A percentile compares a stretch with the other conserved stretches of the same genome.
phyloP scores from a whole-genome alignment of 2,888 invertebrate genomes.

The Dasypogon diadema region DNA sequence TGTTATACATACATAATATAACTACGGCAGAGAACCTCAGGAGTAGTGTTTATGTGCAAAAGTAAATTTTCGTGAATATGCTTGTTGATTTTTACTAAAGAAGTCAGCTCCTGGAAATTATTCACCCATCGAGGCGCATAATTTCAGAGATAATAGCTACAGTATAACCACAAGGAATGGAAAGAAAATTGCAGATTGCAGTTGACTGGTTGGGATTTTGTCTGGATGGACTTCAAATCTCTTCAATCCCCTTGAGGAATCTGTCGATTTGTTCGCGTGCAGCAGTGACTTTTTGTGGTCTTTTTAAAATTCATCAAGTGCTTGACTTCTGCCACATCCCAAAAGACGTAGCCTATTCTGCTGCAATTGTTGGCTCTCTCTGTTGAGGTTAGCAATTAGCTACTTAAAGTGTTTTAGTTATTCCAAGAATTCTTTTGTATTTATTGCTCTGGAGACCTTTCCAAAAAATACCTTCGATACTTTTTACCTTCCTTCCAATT shows the following conservation, averaged over 20 bases:
- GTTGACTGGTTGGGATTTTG: not conserved
- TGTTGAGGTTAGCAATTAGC: slow-evolving; percentile 31
- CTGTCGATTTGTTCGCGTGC: slow-evolving; percentile 29
- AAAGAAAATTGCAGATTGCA: slow-evolving; percentile 14
- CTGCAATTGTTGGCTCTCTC: slow-evolving; percentile 8
- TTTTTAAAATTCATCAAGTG: slow-evolving; percentile 2
- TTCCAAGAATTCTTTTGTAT: slow-evolving; percentile 25
- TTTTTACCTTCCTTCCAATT: no score
- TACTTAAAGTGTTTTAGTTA: slow-evolving; percentile 42
- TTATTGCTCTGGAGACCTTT: no score
- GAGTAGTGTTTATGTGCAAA: not conserved
- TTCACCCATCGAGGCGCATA: not conserved
- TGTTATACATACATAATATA: no score
- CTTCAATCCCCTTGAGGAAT: not conserved
- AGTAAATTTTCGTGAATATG: not conserved
- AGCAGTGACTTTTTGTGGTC: slow-evolving; percentile 21
- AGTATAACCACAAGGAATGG: not conserved
- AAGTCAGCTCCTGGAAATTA: slow-evolving; percentile 9
- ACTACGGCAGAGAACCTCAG: not conserved
- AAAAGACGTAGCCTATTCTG: slow-evolving; percentile 1
- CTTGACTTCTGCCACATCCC: slow-evolving; percentile 22
- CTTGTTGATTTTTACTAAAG: not conserved
- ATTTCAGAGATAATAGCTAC: slow-evolving; percentile 23
- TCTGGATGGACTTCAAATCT: slow-evolving; percentile 13
- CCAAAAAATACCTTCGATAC: no score